Base-by-base conservation (phyloP, 2,797 vertebrate genomes). In the Nannoperca obscura region DNA sequence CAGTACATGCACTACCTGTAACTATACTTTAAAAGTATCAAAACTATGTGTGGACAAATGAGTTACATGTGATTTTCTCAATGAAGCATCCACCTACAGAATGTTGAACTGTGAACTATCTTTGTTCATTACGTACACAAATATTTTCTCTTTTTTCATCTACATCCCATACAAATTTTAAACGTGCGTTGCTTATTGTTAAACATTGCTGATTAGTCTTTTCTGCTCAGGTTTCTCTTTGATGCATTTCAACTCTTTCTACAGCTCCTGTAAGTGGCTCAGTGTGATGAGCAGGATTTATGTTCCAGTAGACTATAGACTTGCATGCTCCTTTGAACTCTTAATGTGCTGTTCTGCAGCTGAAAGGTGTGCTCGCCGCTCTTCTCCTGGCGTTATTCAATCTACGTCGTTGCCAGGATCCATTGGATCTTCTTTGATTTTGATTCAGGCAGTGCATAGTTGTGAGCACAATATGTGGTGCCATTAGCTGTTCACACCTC, bases 401-500 rank as follows among this genome's bases (percentile, higher is more conserved):
- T 6, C 63, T 27, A 27, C 20, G 2, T 3, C 30, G 34, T 6
- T 11, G 32, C 42, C 8, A 20, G 11, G 40, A 32, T 83, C 64
- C n/a, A 72, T 84, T 86, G 76, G 65, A 79, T 64, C 59, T 46
- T 72, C 36, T 80, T 81, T 78, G 62, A 60, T 58, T 71, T 64
- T 46, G 24, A 44, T 40, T 14, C 52, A 3, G 17, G 12, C 59
- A 19, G 40, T 57, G 22, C 44, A 30, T 42, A 36, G 42, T 20
- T 60, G 58, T 57, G 63, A 80, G 46, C 69, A 13, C 52, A n/a
- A 2, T 36, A 19, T 68, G 66, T 61, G 49, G 47, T 30, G 13
- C 68, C 46, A 19, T 86, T 49, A 81, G 73, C 79, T 54, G 22
- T 92, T 91, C 58, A 83, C 93, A 86, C 90, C 85, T 89, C 63